Evolutionary conservation across 2,888 invertebrate genomes (phyloP).

Genomic region (Trachelus troglodyta): DNA sequence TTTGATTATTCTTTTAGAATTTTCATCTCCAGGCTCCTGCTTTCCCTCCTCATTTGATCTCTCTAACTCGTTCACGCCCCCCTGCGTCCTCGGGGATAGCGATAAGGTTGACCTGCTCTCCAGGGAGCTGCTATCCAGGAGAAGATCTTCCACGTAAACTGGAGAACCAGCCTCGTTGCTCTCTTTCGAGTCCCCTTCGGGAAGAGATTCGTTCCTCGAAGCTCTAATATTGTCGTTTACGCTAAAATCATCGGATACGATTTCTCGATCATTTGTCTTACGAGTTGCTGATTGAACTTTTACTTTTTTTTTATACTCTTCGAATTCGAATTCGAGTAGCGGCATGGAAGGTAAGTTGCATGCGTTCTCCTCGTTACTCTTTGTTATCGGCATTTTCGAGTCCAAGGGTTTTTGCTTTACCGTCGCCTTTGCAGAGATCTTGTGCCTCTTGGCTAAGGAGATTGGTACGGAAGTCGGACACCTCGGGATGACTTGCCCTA

Average conservation of each 20-base stretch:
- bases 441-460: background rate
- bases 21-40: background rate
- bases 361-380: background rate
- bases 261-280: background rate
- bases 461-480: constrained; percentile 15
- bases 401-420: background rate
- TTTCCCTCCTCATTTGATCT: background rate
- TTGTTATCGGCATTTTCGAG: background rate
- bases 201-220: background rate
- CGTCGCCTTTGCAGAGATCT: background rate
- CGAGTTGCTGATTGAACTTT: background rate
- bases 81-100: background rate
- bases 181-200: background rate
- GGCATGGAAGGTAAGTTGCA: constrained; percentile 18
- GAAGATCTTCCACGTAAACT: background rate
- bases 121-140: background rate
- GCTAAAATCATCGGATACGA: background rate
- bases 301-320: background rate
- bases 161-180: background rate
- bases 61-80: background rate
- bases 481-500: background rate
- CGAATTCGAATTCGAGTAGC: background rate
- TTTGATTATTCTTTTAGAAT: background rate
- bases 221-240: background rate
- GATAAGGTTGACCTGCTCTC: background rate